These are phyloP conservation scores for Takifugu ocellatus DNA, from an alignment of 2,797 vertebrate genomes.

Conservation along the genomic window DNA sequence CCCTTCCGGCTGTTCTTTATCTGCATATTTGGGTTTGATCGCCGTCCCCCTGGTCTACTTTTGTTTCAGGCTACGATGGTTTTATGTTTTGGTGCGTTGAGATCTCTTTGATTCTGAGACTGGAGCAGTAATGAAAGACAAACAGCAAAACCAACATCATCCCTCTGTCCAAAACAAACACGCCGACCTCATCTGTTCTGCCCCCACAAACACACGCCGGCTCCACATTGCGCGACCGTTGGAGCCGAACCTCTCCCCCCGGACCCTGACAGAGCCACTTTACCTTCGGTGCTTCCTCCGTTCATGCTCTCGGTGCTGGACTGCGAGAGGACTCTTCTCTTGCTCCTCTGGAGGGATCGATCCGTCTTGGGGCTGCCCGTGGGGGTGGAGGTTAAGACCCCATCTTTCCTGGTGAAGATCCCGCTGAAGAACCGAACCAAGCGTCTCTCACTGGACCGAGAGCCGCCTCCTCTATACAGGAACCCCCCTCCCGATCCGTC, in stretches of 20 bases:
- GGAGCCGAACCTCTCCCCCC: not conserved
- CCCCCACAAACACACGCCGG: not conserved
- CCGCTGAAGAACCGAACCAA: constrained; percentile 91
- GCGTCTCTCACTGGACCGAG: constrained; percentile 74
- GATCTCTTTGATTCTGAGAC: not conserved
- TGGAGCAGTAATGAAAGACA: constrained; percentile 59
- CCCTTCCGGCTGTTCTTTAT: not conserved
- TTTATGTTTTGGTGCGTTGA: not conserved
- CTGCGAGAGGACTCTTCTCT: constrained; percentile 63
- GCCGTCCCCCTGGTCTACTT: not conserved
- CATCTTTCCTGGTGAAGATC: constrained; percentile 76
- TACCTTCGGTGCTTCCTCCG: constrained; percentile 61
- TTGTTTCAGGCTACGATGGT: not conserved
- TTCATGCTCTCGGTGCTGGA: constrained; percentile 88
- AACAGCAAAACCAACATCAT: constrained; percentile 62
- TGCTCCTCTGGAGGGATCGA: constrained; percentile 57
- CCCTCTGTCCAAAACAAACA: constrained; percentile 60
- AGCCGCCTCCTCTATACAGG: constrained; percentile 49
- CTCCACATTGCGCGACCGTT: not conserved
- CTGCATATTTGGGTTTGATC: too few relatives aligned
- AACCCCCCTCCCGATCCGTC: constrained; percentile 38
- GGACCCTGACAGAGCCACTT: not conserved
- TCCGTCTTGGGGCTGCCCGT: constrained; percentile 69
- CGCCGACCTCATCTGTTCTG: not conserved
- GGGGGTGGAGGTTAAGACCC: constrained; percentile 46